Evolutionary conservation across 1,140 invertebrate species (phyloP).

Genomic region (Scylla paramamosain): DNA sequence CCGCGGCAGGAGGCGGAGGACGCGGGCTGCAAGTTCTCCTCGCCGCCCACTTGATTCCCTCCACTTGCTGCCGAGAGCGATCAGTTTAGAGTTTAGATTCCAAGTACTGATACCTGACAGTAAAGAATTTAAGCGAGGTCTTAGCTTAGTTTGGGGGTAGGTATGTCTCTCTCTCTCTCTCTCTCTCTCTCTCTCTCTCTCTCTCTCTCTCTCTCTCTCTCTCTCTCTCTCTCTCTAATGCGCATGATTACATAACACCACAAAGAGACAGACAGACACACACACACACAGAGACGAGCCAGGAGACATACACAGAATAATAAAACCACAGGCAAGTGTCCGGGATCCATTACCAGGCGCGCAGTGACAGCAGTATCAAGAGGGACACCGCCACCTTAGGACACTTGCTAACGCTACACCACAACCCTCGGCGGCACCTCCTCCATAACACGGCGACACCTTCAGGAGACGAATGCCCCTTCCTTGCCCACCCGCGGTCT

Average conservation of each 20-base stretch:
- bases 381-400: background rate
- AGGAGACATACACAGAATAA: background rate
- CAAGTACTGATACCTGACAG: background rate
- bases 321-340: background rate
- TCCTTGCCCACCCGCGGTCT: background rate
- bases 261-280: background rate
- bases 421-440: background rate
- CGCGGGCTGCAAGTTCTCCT: background rate
- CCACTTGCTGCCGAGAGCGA: background rate
- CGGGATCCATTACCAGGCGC: background rate
- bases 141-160: background rate
- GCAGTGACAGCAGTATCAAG: background rate
- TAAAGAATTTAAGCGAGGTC: background rate
- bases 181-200: slow-evolving; percentile 3
- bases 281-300: background rate
- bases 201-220: background rate
- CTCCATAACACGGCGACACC: background rate
- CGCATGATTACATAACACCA: background rate
- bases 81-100: background rate
- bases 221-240: background rate
- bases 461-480: background rate
- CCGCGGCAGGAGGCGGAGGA: background rate
- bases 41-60: background rate
- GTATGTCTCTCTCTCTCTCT: background rate
- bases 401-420: background rate